Evolutionary conservation across 2,888 invertebrate species (phyloP), one percentile per base, ranked within the genome.

Genomic region (Chloroclysta siterata): DNA sequence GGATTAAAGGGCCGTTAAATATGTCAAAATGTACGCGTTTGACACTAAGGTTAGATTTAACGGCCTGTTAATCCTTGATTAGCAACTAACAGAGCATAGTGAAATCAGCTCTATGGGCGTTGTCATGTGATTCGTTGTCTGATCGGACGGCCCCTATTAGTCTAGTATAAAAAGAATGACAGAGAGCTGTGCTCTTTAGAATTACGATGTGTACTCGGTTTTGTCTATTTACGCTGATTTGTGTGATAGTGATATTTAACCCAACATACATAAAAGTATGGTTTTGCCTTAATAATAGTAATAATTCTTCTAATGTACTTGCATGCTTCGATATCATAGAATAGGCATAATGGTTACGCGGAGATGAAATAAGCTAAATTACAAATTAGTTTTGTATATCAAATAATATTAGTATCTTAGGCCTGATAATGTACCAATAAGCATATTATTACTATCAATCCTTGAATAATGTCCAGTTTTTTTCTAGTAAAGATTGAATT

Each of bases 281-380:
- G 66, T 68, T 84, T 86, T 86, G 88, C 89, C 88, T 89, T 89
- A 61, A 63, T 63, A 44, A 48, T 64, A 67, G 76, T 77, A 77
- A 81, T 79, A 79, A 78, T 79, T 82, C 75, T 78, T 85, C 79
- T 83, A 75, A 72, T 84, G 80, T 87, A 87, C 85, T 89, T 84
- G 83, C 84, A 83, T 85, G 82, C 79, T 82, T 81, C 76, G 39
- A 73, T 73, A 76, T 71, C 74, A 75, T 77, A 60, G 70, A 75
- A 69, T 78, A 74, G 70, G 64, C 68, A 73, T 67, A 63, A 57
- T 56, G 60, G 55, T 67, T 70, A 56, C n/a, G 56, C 53, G 48
- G 15, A 63, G 46, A 44, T 53, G 8, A 54, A 46, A 42, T 48
- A 48, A 22, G 55, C 61, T 61, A 55, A 50, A 54, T 55, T 65